Evolutionary conservation across 2,888 invertebrate species (phyloP), one percentile per base, ranked within the genome.

Genomic region (Taphrorychus bicolor): DNA sequence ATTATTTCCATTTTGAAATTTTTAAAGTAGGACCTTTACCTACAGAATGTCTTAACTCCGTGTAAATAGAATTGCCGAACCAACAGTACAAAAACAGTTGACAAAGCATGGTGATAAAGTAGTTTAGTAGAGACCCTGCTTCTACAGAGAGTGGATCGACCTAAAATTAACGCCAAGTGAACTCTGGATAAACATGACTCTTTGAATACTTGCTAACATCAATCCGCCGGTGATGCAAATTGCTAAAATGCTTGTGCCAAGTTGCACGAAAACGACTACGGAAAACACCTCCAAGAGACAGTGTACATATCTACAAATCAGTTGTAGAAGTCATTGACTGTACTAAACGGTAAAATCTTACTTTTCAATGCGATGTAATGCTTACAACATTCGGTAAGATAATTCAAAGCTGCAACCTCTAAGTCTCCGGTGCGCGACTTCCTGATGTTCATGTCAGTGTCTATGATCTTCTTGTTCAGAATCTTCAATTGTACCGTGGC

Each of bases 11-110:
- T n/a, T n/a, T n/a, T n/a, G n/a, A n/a, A n/a, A 16, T n/a, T n/a
- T 58, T 24, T 54, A 1, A 54, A 24, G 16, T n/a, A n/a, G n/a
- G n/a, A n/a, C n/a, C n/a, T n/a, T 5, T 24, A 21, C n/a, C 54
- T 22, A 7, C 5, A 32, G 32, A 14, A 18, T 9, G 7, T 9
- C 2, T 5, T 70, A 76, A 76, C 66, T 75, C 73, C 23, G 73
- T n/a, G 49, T 73, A 74, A 48, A 78, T 68, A 67, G 75, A 74
- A 59, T 78, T 76, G 24, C 77, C 76, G 65, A 71, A 76, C 73
- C 74, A 76, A 56, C 76, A 77, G 65, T 76, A 77, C 54, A 76
- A 69, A 3, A 71, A 71, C 5, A 76, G 66, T 66, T 79, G 76
- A 40, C 68, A 68, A 69, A 77, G 66, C 74, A 77, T 74, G 2